A percentile compares a stretch with the other conserved stretches of the same genome.
These are phyloP conservation scores for Malurus leucopterus DNA, from an alignment of 2,797 vertebrate species.

Conservation along the genomic window DNA sequence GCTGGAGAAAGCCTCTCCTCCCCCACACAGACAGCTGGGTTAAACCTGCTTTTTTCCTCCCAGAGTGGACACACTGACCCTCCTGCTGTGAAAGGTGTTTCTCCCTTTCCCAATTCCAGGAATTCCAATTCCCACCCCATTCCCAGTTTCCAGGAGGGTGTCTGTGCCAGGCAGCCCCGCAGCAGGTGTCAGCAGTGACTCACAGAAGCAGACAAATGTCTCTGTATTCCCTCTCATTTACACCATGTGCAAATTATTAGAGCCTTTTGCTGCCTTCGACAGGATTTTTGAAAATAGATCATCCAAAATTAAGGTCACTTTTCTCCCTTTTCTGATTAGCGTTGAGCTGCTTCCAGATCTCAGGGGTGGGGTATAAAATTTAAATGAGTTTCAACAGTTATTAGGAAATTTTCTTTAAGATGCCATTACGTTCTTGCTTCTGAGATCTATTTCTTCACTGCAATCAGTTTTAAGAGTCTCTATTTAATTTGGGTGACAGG, in stretches of 20 bases:
- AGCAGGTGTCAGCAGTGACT: conserved; percentile 42
- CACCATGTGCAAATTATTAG: background rate
- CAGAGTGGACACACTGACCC: background rate
- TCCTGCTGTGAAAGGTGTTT: background rate
- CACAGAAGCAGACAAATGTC: background rate
- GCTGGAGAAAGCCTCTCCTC: background rate
- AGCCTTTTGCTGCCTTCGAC: conserved; percentile 34
- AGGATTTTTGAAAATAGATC: conserved; percentile 57
- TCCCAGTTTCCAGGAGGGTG: background rate
- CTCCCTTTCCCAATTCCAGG: background rate
- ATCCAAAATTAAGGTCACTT: conserved; percentile 55
- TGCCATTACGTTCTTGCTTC: background rate
- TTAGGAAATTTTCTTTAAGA: conserved; percentile 51
- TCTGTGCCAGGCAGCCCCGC: background rate
- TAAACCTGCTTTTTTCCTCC: background rate
- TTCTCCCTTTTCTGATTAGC: conserved; percentile 37
- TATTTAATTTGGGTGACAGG: conserved; percentile 55
- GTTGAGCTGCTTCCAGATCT: conserved; percentile 6
- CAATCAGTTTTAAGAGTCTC: conserved; percentile 41
- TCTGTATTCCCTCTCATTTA: background rate
- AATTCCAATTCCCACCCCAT: background rate
- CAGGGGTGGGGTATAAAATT: conserved; percentile 53
- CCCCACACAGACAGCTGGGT: background rate
- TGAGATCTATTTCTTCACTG: conserved; percentile 37
- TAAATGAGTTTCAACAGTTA: conserved; percentile 45